Evolutionary conservation across 2,113 vertebrate species (phyloP).

Genomic region (Montifringilla adamsi): DNA sequence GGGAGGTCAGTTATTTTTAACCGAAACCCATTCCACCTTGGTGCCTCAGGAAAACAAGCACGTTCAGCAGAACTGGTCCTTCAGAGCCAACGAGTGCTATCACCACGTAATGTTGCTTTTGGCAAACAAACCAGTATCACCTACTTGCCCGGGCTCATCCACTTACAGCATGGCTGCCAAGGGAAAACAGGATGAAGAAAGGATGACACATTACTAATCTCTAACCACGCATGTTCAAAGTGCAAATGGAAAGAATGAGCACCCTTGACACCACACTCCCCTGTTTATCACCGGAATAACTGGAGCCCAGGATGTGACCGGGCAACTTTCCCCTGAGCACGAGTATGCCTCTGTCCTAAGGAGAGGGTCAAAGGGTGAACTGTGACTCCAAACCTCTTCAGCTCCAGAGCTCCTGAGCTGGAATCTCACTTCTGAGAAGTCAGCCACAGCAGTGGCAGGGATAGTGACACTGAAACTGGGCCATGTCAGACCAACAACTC

Average conservation of each 20-base stretch:
- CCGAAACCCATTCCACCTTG: not conserved
- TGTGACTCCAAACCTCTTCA: not conserved
- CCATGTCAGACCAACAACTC: not conserved
- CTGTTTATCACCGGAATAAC: not conserved
- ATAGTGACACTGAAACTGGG: not conserved
- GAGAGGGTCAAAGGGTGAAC: not conserved
- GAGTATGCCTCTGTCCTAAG: not conserved
- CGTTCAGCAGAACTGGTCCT: not conserved
- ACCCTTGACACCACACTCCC: not conserved
- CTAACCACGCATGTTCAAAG: constrained; percentile 11
- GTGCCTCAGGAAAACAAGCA: constrained; percentile 2
- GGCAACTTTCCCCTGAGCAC: not conserved
- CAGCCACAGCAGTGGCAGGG: not conserved
- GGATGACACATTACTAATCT: constrained; percentile 43
- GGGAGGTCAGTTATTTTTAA: constrained; percentile 26
- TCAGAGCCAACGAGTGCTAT: not conserved
- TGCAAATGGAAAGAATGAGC: constrained; percentile 38
- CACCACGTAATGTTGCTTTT: not conserved
- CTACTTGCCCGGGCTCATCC: constrained; percentile 45
- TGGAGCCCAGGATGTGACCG: not conserved
- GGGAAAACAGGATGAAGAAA: constrained; percentile 46
- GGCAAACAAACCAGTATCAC: constrained; percentile 36
- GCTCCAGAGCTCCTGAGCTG: not conserved
- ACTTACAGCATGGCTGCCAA: constrained; percentile 17
- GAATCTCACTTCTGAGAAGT: not conserved